Conservation (phyloP, 2,797 vertebrate species). For the Rhadinocentrus ornatus region DNA sequence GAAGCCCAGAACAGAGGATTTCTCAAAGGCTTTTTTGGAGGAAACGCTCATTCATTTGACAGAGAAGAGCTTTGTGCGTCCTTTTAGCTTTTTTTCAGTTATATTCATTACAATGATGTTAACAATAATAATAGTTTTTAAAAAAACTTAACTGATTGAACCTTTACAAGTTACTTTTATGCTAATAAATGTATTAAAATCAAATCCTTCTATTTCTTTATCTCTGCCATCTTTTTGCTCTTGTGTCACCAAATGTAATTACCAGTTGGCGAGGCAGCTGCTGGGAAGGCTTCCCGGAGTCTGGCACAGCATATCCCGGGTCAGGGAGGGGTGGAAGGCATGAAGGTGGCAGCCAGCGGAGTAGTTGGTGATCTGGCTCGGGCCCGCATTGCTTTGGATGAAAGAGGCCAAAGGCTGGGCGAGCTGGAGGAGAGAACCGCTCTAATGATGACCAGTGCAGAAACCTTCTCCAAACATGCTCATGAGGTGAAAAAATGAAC, state of each 20-base stretch:
- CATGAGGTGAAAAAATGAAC: slow-evolving; percentile 86
- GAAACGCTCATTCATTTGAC: slow-evolving; percentile 94
- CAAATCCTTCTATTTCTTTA: not conserved
- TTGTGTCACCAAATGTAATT: slow-evolving; percentile 8
- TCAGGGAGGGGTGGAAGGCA: slow-evolving; percentile 88
- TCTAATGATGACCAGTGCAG: slow-evolving; percentile 96
- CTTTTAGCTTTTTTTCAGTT: not conserved
- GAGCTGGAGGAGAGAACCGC: slow-evolving; percentile 96
- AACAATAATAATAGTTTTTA: not conserved
- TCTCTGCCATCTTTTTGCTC: not conserved
- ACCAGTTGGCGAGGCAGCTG: slow-evolving; percentile 93
- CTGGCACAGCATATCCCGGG: slow-evolving; percentile 98
- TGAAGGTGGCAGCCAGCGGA: slow-evolving; percentile 91
- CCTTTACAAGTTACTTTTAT: not conserved
- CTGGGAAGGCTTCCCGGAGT: slow-evolving; percentile 94
- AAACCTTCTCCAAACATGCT: slow-evolving; percentile 95
- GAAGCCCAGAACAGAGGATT: slow-evolving; percentile 98
- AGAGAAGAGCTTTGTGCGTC: slow-evolving; percentile 97
- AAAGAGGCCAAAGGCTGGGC: slow-evolving; percentile 94
- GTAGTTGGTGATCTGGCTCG: slow-evolving; percentile 92
- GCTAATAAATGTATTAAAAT: not conserved
- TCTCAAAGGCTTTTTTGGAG: slow-evolving; percentile 96
- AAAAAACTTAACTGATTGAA: not conserved
- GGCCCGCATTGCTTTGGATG: slow-evolving; percentile 93
- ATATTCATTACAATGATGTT: not conserved